phyloP scores from a whole-genome alignment of 2,797 vertebrate genomes.

The Sebastes cheni region DNA sequence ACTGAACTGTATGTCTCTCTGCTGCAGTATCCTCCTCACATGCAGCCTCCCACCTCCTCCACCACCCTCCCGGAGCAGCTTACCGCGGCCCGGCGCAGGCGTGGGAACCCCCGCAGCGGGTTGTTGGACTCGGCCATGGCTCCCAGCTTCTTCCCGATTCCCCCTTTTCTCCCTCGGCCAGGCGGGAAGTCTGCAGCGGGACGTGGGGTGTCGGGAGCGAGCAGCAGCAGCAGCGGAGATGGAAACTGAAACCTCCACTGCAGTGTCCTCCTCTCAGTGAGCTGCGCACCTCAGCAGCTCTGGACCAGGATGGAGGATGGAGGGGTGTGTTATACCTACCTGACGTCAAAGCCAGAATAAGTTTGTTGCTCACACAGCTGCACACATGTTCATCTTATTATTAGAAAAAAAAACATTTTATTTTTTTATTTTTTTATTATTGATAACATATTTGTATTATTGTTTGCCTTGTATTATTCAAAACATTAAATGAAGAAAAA shows the following conservation, averaged over 20 bases:
- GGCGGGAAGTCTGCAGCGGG: slow-evolving; percentile 70
- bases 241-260: slow-evolving; percentile 51
- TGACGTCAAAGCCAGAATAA: neutral
- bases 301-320: slow-evolving; percentile 27
- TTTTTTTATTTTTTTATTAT: too few relatives aligned
- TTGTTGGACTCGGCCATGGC: slow-evolving; percentile 91
- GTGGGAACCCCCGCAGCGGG: slow-evolving; percentile 87
- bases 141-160: slow-evolving; percentile 26
- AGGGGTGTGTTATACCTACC: neutral
- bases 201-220: slow-evolving; percentile 61
- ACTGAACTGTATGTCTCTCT: slow-evolving; percentile 8
- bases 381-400: neutral
- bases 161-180: slow-evolving; percentile 22
- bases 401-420: neutral
- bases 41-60: slow-evolving; percentile 46
- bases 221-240: slow-evolving; percentile 24
- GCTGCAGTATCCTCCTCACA: slow-evolving; percentile 79
- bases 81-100: slow-evolving; percentile 91
- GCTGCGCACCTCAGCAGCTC: slow-evolving; percentile 48
- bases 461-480: too few relatives aligned
- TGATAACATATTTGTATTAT: too few relatives aligned
- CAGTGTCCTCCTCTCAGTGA: slow-evolving; percentile 50
- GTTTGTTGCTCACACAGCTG: neutral
- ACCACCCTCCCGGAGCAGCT: slow-evolving; percentile 58
- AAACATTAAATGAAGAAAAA: too few relatives aligned